phyloP scores from a whole-genome alignment of 2,888 invertebrate genomes.

The Atethmia centrago region DNA sequence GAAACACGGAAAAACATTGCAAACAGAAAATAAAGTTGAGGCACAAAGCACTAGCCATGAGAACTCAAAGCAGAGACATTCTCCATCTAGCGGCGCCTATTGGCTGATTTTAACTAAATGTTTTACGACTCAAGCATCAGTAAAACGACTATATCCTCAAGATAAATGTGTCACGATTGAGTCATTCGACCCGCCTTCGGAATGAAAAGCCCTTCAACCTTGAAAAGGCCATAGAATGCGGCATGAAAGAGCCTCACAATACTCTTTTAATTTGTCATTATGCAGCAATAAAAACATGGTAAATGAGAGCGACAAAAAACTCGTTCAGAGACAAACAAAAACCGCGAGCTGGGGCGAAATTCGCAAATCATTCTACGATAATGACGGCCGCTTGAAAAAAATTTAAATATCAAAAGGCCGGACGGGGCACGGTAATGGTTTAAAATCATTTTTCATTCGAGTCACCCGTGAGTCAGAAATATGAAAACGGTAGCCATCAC shows the following conservation, averaged over 20 bases:
- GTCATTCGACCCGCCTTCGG: constrained; percentile 74
- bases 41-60: constrained; percentile 31
- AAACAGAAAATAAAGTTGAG: constrained; percentile 53
- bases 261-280: constrained; percentile 90
- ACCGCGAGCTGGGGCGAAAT: constrained; percentile 88
- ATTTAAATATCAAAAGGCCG: constrained; percentile 91
- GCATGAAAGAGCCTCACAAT: constrained; percentile 89
- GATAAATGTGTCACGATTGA: constrained; percentile 75
- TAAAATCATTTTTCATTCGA: constrained; percentile 91
- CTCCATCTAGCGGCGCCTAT: constrained; percentile 29
- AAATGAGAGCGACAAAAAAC: constrained; percentile 89
- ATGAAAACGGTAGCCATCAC: constrained; percentile 89
- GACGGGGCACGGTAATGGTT: constrained; percentile 90
- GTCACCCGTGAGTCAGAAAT: constrained; percentile 88
- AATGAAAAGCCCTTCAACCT: constrained; percentile 78
- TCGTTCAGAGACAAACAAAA: constrained; percentile 87
- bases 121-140: constrained; percentile 46
- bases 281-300: constrained; percentile 89
- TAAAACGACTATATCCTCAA: constrained; percentile 40
- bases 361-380: constrained; percentile 89
- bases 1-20: constrained; percentile 54
- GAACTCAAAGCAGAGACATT: constrained; percentile 36
- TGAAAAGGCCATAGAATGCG: constrained; percentile 82
- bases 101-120: constrained; percentile 45
- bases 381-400: constrained; percentile 90